Conservation (phyloP, 92 coral and sea anemone species). For the Parazoanthus swiftii region DNA sequence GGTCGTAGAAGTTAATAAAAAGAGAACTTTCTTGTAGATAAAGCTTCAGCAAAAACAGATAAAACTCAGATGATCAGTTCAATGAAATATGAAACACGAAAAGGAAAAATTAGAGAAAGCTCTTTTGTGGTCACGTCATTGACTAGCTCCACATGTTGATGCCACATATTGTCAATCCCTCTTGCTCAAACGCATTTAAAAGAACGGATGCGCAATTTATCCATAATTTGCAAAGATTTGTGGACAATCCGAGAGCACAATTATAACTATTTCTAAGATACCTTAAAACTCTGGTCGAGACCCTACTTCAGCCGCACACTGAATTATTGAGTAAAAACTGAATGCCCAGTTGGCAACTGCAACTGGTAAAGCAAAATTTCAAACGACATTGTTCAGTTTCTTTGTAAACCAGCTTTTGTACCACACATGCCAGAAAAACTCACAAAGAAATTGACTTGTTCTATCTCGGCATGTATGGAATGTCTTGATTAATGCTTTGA, state of each 20-base stretch:
- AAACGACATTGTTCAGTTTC: not conserved
- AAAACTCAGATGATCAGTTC: too few species aligned
- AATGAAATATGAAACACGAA: too few species aligned
- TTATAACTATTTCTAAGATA: too few species aligned
- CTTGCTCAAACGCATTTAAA: too few species aligned
- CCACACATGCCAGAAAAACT: not conserved
- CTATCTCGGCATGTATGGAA: not conserved
- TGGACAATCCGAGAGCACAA: too few species aligned
- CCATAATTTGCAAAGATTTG: too few species aligned
- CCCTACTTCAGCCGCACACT: too few species aligned
- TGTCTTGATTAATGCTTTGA: not conserved
- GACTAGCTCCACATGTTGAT: not conserved
- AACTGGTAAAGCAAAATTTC: not conserved
- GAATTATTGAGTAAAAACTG: too few species aligned
- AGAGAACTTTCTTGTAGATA: not conserved
- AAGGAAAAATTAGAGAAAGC: too few species aligned
- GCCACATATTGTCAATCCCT: not conserved
- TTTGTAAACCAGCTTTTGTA: not conserved
- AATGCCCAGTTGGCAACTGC: not conserved
- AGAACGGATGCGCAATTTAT: too few species aligned
- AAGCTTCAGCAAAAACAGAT: not conserved
- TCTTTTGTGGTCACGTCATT: too few species aligned
- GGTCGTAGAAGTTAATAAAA: not conserved
- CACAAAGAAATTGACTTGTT: not conserved
- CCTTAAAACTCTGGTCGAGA: too few species aligned